Evolutionary conservation across 2,113 vertebrate genomes (phyloP), one percentile per base, ranked within the genome.

Genomic region (Willisornis vidua): DNA sequence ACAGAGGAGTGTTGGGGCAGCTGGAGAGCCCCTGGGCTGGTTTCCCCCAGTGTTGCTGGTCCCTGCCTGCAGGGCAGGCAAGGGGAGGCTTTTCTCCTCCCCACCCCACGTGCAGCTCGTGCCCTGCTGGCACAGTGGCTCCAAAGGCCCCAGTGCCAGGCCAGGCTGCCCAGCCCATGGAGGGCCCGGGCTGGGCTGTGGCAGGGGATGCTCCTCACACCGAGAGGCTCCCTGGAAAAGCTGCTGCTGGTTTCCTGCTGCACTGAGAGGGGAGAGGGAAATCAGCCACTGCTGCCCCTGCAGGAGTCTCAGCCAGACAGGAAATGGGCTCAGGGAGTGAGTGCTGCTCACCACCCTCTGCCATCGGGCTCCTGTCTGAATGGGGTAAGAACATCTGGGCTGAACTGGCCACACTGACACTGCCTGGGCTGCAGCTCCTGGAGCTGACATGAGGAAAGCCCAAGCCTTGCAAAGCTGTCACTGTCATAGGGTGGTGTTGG

Each of bases 11-110:
- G 26, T 33, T 57, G 51, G 58, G 73, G 52, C 29, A 49, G 66
- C 23, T 46, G 70, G 3, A 23, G 61, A 19, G 14, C 2, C 67
- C 0, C 0, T 22, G 58, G 12, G 20, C 37, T 58, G 22, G 8
- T 78, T 80, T 39, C 75, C 75, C 12, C 4, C 19, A 8, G 37
- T 43, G 62, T 62, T 75, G 43, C 19, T 41, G 37, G 10, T 57
- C 18, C 1, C 75, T 58, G 54, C 58, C 72, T 51, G 51, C 31
- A 63, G 66, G 61, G 48, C 75, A 61, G 39, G 39, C 18, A 51
- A 25, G 14, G 3, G 24, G 45, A 61, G 14, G 26, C 39, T 75
- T 73, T 87, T 41, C 66, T 67, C 5, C 28, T 51, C 63, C 37
- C 51, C 68, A 24, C 20, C 33, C 24, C 35, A 3, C 0, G 0